A percentile compares a stretch with the other conserved stretches of the same genome.
These are phyloP conservation scores for Sebastes trivittatus DNA, from an alignment of 2,797 vertebrate genomes.

Conservation along the genomic window DNA sequence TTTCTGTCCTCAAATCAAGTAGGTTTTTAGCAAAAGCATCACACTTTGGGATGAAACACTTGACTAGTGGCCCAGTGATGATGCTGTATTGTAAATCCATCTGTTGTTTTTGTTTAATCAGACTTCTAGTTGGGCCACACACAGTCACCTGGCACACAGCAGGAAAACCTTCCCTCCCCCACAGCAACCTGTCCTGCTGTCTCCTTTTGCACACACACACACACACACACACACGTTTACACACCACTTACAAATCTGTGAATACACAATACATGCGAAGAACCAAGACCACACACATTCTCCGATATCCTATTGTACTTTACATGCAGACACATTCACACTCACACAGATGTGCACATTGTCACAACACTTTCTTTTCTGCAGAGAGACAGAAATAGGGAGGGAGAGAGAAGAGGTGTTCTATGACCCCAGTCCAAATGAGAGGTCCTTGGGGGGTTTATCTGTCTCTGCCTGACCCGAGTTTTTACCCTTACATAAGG, in stretches of 20 bases:
- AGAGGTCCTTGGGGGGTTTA: conserved; percentile 44
- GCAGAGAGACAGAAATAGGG: not conserved
- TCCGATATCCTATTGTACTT: not conserved
- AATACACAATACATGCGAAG: not conserved
- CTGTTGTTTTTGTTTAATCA: conserved; percentile 58
- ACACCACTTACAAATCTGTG: conserved; percentile 5
- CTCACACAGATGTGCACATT: not conserved
- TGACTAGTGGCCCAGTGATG: conserved; percentile 16
- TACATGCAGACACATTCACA: not conserved
- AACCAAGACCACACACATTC: not conserved
- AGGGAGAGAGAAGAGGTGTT: not conserved
- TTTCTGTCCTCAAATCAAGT: not conserved
- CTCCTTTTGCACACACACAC: not conserved
- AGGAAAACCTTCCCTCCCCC: conserved; percentile 8
- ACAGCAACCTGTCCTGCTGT: conserved; percentile 16
- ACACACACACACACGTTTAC: not conserved
- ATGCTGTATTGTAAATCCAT: conserved; percentile 46
- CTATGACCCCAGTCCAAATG: conserved; percentile 34
- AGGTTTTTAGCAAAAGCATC: not conserved
- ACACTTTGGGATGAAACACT: conserved; percentile 17
- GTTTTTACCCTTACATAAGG: conserved; percentile 48
- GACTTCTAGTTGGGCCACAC: conserved; percentile 28
- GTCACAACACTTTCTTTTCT: not conserved
- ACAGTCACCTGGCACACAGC: conserved; percentile 48
- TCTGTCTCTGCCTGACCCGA: conserved; percentile 32